A percentile compares a stretch with the other conserved stretches of the same genome.
These are phyloP conservation scores for Trachelus iudaicus DNA, from an alignment of 2,888 invertebrate genomes.

Conservation along the genomic window DNA sequence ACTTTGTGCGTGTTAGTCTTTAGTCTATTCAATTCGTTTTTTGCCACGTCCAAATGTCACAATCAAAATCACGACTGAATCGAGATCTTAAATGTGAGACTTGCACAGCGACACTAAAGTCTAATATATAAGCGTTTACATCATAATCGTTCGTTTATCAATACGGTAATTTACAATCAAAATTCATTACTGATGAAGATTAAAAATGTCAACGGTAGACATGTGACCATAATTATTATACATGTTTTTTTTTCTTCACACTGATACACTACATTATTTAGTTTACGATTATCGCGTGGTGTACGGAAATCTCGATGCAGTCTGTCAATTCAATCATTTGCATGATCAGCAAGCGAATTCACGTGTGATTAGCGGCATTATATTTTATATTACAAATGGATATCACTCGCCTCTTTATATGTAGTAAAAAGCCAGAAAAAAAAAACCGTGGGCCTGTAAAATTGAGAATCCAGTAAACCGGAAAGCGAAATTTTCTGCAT, in stretches of 20 bases:
- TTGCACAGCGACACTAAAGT: not conserved
- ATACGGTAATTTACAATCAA: not conserved
- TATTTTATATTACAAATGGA: constrained; percentile 2
- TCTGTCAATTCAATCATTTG: not conserved
- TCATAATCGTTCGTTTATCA: not conserved
- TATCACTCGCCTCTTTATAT: not conserved
- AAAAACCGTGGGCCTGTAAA: constrained; percentile 10
- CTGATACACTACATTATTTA: not conserved
- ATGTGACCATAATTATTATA: constrained; percentile 24
- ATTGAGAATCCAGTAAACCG: constrained; percentile 19
- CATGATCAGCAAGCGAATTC: not conserved
- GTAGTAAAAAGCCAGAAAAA: constrained; percentile 9
- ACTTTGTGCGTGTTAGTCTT: not conserved
- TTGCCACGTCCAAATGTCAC: not conserved
- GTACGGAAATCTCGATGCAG: not conserved
- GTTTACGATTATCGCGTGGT: not conserved
- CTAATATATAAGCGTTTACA: not conserved
- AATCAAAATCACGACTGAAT: not conserved
- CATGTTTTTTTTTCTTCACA: constrained; percentile 13
- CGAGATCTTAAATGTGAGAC: not conserved
- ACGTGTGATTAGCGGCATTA: not conserved
- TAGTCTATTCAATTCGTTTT: not conserved
- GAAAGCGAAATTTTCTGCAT: constrained; percentile 11
- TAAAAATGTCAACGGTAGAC: constrained; percentile 16
- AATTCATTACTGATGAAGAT: constrained; percentile 15